Base-by-base conservation (phyloP, 2,113 vertebrate genomes). In the Sceloporus undulatus region DNA sequence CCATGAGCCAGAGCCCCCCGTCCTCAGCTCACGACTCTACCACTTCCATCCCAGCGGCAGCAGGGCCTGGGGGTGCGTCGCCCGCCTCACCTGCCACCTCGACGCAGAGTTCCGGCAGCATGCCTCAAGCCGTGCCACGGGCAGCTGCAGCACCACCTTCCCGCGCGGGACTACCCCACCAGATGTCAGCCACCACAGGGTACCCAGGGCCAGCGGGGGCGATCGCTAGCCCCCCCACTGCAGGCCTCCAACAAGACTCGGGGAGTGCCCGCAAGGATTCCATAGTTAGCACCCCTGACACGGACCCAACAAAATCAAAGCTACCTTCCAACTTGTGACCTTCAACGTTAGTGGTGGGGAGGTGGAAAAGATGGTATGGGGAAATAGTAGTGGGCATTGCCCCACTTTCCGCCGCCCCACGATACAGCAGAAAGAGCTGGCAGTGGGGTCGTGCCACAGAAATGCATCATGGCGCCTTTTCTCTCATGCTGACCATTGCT, bases 271-370 rank as follows among this genome's bases (percentile, higher is more conserved):
- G 97, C 94, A 97, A 98, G 93, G 97, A 98, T 96, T 98, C 98
- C 5, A 94, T 96, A 54, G 94, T 90, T 48, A 97, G 97, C 94
- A 95, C 97, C 74, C 97, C 98, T 11, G 98, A 98, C 76, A 98
- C 96, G 92, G 98, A 98, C 95, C 96, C 96, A 2, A 94, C 97
- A 86, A 98, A 98, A 97, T 98, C 98, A 83, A 97, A 98, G 97
- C 97, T 99, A 81, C 98, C 98, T 29, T 99, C 98, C 96, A 99
- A 99, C 94, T 98, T 99, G 98, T 99, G 98, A 99, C 98, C 96
- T 96, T 90, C n/a, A 73, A 76, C 5, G 40, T 19, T 1, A 82
- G 86, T 91, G 79, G 34, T 16, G 4, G 38, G 75, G 48, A 23
- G 4, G 7, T 5, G 11, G 42, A 91, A 90, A 11, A 68, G 5